Base-by-base conservation (phyloP, 2,888 invertebrate genomes). In the Ochropleura plecta region DNA sequence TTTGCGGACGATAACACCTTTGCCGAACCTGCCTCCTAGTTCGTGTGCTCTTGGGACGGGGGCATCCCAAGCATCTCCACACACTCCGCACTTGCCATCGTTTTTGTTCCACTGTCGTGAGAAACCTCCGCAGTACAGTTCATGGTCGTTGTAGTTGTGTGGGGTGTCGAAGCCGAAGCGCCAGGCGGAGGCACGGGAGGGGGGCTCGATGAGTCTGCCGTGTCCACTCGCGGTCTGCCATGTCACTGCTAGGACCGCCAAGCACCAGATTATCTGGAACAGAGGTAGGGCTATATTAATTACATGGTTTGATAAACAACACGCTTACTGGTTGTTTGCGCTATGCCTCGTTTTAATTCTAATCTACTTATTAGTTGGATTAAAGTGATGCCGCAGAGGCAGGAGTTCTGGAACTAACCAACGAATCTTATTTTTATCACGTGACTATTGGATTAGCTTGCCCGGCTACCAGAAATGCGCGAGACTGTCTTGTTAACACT, bases 61-160 rank as follows among this genome's bases (percentile, higher is more conserved):
- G 70, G 97, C 88, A 88, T 98, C 98, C 98, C 98, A 98, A 2
- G 98, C 97, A 93, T 99, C 98, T 0, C 98, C 98, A 88, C 98
- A 98, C 64, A 98, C 97, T 3, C 99, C 99, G 90, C 99, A 99
- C 91, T 98, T 98, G 0, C 99, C 99, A 5, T 96, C 97, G 90
- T 99, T 99, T 76, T 95, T 97, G 88, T 97, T 97, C 98, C 98
- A 98, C 90, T 98, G 98, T 69, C 98, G 96, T n/a, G 98, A 97
- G 92, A 98, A 98, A 14, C 99, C 99, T 0, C 99, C 99, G 92
- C 99, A 99, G 94, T 98, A 99, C 7, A 98, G 96, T 91, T 99
- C 98, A 92, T 98, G 98, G 94, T 99, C 99, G 92, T 99, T 98
- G 95, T 98, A 99, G 93, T 99, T 98, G 89, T 98, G 98, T 1